Conservation (phyloP, 2,113 vertebrate species). For the Bos indicus region DNA sequence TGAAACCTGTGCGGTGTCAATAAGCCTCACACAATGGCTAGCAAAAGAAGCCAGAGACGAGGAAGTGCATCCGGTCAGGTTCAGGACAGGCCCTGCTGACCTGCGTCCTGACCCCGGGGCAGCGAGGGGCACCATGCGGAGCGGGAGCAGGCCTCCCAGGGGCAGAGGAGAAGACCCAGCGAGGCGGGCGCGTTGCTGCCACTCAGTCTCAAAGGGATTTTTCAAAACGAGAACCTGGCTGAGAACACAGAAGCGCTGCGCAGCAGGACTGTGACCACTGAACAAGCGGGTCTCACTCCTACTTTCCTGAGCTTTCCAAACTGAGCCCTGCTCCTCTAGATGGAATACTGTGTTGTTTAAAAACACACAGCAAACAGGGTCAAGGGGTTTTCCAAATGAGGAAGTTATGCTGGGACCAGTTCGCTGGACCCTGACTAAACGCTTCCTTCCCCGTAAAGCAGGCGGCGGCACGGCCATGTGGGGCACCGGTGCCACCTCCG, state of each 20-base stretch:
- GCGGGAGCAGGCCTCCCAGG: neutral
- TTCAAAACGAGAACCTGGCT: neutral
- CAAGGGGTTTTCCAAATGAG: neutral
- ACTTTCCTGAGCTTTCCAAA: neutral
- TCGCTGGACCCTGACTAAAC: neutral
- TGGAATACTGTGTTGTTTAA: neutral
- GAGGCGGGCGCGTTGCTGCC: rapidly evolving
- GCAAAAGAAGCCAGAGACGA: neutral
- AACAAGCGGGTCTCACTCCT: neutral
- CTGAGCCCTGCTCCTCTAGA: neutral
- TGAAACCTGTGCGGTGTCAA: rapidly evolving
- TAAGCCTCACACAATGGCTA: neutral
- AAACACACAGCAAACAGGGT: neutral
- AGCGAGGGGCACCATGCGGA: rapidly evolving
- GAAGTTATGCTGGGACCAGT: neutral
- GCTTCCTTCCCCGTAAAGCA: rapidly evolving
- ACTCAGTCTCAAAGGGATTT: too few species aligned
- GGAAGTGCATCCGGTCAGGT: rapidly evolving
- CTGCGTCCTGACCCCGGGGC: neutral
- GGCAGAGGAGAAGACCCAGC: neutral
- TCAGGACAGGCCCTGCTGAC: neutral
- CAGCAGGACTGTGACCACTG: neutral
- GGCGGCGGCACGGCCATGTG: neutral
- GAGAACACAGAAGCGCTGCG: neutral
- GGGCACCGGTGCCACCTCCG: neutral